Conservation (phyloP, 2,113 vertebrate species). For the Cololabis saira region DNA sequence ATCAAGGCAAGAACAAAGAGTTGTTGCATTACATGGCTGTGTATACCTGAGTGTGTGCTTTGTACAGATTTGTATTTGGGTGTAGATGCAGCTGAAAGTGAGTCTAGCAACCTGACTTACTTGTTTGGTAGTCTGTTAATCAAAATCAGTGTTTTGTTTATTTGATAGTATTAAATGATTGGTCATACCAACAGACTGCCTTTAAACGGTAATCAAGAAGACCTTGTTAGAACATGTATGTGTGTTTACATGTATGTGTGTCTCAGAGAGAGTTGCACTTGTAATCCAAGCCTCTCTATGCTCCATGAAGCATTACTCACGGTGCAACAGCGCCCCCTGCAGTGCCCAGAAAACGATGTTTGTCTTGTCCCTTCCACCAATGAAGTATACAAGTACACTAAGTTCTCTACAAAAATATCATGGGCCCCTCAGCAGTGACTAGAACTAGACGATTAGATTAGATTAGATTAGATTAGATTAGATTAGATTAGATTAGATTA, state of each 20-base stretch:
- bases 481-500: too few relatives aligned
- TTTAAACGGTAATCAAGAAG: constrained; percentile 34
- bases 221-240: background rate
- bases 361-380: background rate
- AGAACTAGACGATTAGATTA: too few relatives aligned
- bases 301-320: constrained; percentile 2
- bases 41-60: too few relatives aligned
- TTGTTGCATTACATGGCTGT: too few relatives aligned
- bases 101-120: background rate
- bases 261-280: too few relatives aligned
- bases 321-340: constrained; percentile 59
- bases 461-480: background rate
- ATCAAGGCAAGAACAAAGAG: too few relatives aligned
- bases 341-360: constrained; percentile 1
- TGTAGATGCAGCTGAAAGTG: background rate
- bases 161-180: constrained; percentile 53
- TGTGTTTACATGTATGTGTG: constrained; percentile 10
- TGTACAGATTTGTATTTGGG: too few relatives aligned
- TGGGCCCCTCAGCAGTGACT: too few relatives aligned
- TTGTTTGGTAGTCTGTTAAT: constrained; percentile 4
- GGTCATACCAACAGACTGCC: constrained; percentile 16
- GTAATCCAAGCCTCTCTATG: background rate
- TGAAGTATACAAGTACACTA: background rate
- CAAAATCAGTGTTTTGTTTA: constrained; percentile 38
- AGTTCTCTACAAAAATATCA: too few relatives aligned